Conservation (phyloP, 1,140 invertebrate genomes). For the Drosophila sucinea region DNA sequence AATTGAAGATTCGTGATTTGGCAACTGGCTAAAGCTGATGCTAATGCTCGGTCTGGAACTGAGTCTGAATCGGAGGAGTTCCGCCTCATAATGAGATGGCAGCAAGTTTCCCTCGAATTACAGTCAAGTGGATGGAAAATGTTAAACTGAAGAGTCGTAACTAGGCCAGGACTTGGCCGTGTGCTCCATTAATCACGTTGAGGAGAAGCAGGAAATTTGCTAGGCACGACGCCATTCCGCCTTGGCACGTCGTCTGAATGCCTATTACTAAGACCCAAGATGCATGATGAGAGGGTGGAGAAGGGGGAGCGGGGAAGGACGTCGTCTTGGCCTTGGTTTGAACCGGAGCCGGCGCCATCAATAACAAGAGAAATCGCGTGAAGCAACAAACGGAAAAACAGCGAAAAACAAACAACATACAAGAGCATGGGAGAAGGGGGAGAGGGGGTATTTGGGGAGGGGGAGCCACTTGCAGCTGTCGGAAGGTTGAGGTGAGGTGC, state of each 20-base stretch:
- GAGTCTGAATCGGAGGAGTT: slow-evolving; percentile 13
- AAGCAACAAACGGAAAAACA: slow-evolving; percentile 66
- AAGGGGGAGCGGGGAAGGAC: neutral
- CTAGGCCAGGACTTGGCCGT: slow-evolving; percentile 34
- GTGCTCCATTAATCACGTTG: slow-evolving; percentile 68
- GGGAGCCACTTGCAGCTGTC: slow-evolving; percentile 70
- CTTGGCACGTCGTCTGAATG: slow-evolving; percentile 70
- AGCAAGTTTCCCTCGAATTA: slow-evolving; percentile 74
- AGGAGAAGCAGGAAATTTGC: slow-evolving; percentile 48
- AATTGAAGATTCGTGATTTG: slow-evolving; percentile 74
- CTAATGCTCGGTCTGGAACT: slow-evolving; percentile 17
- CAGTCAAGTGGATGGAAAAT: slow-evolving; percentile 73
- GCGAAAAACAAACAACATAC: slow-evolving; percentile 63
- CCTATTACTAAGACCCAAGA: slow-evolving; percentile 52
- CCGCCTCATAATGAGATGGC: slow-evolving; percentile 70
- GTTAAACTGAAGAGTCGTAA: slow-evolving; percentile 52
- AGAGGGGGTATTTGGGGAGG: neutral
- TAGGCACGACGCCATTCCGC: slow-evolving; percentile 64
- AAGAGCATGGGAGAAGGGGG: neutral
- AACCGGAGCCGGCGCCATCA: slow-evolving; percentile 69
- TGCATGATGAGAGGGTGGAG: neutral
- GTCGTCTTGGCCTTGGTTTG: slow-evolving; percentile 64
- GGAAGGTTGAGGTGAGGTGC: slow-evolving; percentile 45
- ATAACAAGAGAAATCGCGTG: slow-evolving; percentile 67
- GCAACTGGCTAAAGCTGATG: slow-evolving; percentile 25